A percentile compares a stretch with the other conserved stretches of the same genome.
Evolutionary conservation across 1,140 invertebrate genomes (phyloP).

Genomic region (Epicauta chinensis): DNA sequence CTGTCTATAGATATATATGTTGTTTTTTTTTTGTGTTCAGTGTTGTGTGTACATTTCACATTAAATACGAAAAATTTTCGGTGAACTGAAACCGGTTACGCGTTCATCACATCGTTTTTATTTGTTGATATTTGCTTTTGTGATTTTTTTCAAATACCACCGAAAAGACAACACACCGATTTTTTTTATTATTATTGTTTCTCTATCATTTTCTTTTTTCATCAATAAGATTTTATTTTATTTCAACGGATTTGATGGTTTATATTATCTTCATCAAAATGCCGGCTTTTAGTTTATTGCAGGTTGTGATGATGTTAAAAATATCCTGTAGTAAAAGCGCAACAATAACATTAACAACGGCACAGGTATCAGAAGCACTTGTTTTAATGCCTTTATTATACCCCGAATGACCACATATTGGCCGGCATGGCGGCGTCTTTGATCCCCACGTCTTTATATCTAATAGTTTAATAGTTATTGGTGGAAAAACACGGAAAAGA

Average conservation of each 20-base stretch:
- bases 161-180: background rate
- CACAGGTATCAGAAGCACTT: conserved; percentile 25
- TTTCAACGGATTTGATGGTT: too few species aligned
- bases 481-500: too few species aligned
- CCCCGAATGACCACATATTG: conserved; percentile 13
- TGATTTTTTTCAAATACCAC: conserved; percentile 13
- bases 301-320: background rate
- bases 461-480: too few species aligned
- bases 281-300: conserved; percentile 12
- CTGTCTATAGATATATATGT: too few species aligned
- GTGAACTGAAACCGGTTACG: conserved; percentile 22
- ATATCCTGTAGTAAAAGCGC: too few species aligned
- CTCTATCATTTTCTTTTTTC: too few species aligned
- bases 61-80: conserved; percentile 24
- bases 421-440: conserved; percentile 16
- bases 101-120: too few species aligned
- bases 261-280: background rate
- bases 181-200: too few species aligned
- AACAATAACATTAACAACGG: conserved; percentile 21
- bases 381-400: conserved; percentile 28
- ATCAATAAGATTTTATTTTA: too few species aligned
- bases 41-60: conserved; percentile 28
- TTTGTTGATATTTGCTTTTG: conserved; percentile 12
- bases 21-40: too few species aligned
- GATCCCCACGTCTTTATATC: conserved; percentile 15